Evolutionary conservation across 2,888 invertebrate species (phyloP), one percentile per base, ranked within the genome.

Genomic region (Eristalis pertinax): DNA sequence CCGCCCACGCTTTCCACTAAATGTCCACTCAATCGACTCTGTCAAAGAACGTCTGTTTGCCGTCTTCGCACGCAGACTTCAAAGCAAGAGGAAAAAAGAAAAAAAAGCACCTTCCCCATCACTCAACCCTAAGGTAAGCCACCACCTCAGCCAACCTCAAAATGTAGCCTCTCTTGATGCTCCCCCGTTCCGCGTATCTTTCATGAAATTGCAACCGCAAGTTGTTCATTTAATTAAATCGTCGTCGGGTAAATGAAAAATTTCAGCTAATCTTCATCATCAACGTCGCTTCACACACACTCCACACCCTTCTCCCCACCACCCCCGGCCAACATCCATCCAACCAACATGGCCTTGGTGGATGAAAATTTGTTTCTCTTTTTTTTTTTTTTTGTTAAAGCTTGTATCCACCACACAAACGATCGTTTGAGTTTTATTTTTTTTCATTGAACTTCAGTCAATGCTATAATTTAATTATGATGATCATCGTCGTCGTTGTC

Each of bases 391-490:
- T 74, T n/a, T n/a, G n/a, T 74, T 67, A 4, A n/a, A 15, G 43
- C n/a, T 15, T 43, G 50, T 50, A 50, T 50, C 50, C 50, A 50
- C 50, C 7, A 50, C 50, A 50, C 50, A 50, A 50, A 50, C 50
- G 50, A 50, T 50, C 50, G 50, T 50, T 50, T 50, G 1, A n/a
- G 19, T 50, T 50, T 50, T 2, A 50, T 72, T 72, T 78, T 64
- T 32, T 65, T 73, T 60, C 73, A 87, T 83, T 87, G 87, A 87
- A 87, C 87, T 84, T 87, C 80, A 87, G 87, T 84, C 84, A 79
- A 83, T 87, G 84, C 68, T 87, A 87, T 87, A 87, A 83, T 87
- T 87, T 87, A 83, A 87, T 87, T 87, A 87, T 84, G 79, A 84
- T 80, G 79, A 87, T 84, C 87, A 72, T 79, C 79, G 56, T 65